Conservation (phyloP, 2,888 invertebrate genomes). For the Apantesis nais region DNA sequence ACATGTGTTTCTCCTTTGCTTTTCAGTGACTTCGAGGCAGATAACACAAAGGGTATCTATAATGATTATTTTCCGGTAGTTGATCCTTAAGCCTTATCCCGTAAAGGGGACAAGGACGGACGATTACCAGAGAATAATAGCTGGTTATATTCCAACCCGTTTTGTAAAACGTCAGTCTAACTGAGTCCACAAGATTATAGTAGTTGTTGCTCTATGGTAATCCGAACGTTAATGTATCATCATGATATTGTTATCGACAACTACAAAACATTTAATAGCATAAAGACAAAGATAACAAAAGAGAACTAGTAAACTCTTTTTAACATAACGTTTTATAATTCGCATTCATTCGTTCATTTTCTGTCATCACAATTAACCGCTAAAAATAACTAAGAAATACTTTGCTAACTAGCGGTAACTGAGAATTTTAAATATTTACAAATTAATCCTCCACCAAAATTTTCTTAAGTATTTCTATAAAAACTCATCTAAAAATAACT, state of each 20-base stretch:
- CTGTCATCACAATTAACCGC: too few species aligned
- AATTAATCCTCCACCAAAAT: not conserved
- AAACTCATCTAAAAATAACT: not conserved
- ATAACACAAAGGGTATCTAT: not conserved
- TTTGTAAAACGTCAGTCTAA: not conserved
- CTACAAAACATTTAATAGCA: not conserved
- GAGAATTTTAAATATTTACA: not conserved
- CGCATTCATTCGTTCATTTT: not conserved
- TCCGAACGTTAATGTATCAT: not conserved
- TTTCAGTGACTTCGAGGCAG: not conserved
- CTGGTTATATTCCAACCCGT: not conserved
- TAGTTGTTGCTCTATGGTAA: not conserved
- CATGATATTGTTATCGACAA: not conserved
- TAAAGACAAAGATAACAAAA: not conserved
- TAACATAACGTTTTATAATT: not conserved
- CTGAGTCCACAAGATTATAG: not conserved
- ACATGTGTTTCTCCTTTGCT: not conserved
- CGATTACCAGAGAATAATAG: conserved; percentile 3
- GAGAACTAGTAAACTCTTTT: not conserved
- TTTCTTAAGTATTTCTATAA: not conserved
- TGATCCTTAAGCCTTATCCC: conserved; percentile 7
- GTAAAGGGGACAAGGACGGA: conserved; percentile 1
- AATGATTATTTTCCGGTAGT: conserved; percentile 15
- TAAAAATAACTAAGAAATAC: too few species aligned
- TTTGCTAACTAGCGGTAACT: not conserved